Percentiles rank a stretch among this genome's conserved stretches.
Evolutionary conservation across 2,888 invertebrate genomes (phyloP).

Genomic region (Acrobasis suavella): DNA sequence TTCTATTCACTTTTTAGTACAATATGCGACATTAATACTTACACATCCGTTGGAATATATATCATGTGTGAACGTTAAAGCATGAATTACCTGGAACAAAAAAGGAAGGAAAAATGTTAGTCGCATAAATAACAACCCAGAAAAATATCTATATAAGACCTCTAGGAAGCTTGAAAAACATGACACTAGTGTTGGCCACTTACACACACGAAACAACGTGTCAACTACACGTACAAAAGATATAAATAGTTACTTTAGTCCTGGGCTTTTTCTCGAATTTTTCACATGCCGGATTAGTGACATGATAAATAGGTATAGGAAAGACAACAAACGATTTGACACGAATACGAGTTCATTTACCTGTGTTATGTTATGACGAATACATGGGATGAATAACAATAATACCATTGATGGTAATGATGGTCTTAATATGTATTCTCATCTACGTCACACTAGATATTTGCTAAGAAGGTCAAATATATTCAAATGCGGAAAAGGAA

Average conservation of each 20-base stretch:
- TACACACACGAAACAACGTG: too few relatives aligned
- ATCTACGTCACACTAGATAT: background rate
- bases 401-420: background rate
- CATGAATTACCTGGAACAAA: slow-evolving; percentile 52
- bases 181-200: too few relatives aligned
- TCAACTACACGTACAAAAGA: background rate
- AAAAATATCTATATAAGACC: too few relatives aligned
- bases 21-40: slow-evolving; percentile 24
- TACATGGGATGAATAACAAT: background rate
- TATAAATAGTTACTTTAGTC: background rate
- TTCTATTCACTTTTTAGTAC: background rate
- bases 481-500: slow-evolving; percentile 11
- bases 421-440: background rate
- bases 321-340: background rate
- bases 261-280: background rate
- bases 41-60: slow-evolving; percentile 26
- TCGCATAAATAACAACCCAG: slow-evolving; percentile 6
- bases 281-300: background rate
- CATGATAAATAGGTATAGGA: background rate
- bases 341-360: background rate
- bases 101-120: slow-evolving; percentile 30
- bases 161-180: too few relatives aligned
- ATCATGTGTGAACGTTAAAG: slow-evolving; percentile 32
- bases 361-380: background rate
- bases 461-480: slow-evolving; percentile 3